Percentiles rank a stretch among this genome's conserved stretches.
phyloP scores from a whole-genome alignment of 1,140 invertebrate species.

The Acyrthosiphon pisum region DNA sequence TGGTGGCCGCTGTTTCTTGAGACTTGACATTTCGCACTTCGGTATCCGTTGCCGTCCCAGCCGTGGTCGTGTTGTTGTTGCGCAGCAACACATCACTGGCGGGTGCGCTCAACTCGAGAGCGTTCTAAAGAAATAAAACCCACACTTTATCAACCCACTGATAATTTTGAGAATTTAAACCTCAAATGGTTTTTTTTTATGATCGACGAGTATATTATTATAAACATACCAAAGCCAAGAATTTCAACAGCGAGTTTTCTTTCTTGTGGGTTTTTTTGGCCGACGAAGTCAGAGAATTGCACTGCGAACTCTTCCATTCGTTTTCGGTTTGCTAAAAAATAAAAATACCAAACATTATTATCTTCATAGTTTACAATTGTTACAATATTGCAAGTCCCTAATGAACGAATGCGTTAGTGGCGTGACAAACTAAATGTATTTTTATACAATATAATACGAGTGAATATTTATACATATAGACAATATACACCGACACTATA shows the following conservation, averaged over 20 bases:
- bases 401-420: not conserved
- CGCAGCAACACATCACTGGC: slow-evolving; percentile 83
- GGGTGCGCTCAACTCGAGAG: slow-evolving; percentile 88
- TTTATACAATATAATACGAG: not conserved
- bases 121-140: slow-evolving; percentile 72
- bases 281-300: slow-evolving; percentile 21
- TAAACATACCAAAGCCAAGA: slow-evolving; percentile 71
- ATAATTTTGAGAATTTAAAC: not conserved
- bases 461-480: not conserved
- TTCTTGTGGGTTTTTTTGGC: slow-evolving; percentile 60
- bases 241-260: slow-evolving; percentile 70
- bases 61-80: slow-evolving; percentile 40
- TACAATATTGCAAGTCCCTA: not conserved
- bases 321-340: slow-evolving; percentile 49
- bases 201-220: not conserved
- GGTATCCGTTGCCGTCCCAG: not conserved
- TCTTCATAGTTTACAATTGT: not conserved
- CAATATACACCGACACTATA: not conserved
- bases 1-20: not conserved
- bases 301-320: slow-evolving; percentile 49
- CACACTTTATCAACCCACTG: not conserved
- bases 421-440: not conserved
- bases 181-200: not conserved
- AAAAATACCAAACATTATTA: not conserved
- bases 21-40: not conserved